These are phyloP conservation scores for Forbesichthys papilliferus DNA, from an alignment of 2,113 vertebrate species.

Conservation along the genomic window DNA sequence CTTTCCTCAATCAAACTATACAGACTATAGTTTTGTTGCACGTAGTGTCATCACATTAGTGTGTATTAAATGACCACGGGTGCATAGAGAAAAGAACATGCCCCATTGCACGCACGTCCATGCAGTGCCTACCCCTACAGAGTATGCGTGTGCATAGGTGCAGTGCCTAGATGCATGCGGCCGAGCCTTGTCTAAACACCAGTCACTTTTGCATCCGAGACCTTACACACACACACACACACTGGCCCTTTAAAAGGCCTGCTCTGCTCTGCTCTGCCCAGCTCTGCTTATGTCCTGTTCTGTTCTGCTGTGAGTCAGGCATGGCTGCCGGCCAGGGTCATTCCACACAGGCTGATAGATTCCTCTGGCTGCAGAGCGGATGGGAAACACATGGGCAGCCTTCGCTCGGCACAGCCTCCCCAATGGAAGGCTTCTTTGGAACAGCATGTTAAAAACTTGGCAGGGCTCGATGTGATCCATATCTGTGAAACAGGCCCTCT, in stretches of 20 bases:
- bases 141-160: no score
- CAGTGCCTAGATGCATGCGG: no score
- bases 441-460: conserved; percentile 49
- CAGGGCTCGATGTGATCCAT: conserved; percentile 39
- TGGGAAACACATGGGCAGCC: conserved; percentile 75
- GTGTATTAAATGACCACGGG: conserved; percentile 26
- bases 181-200: neutral
- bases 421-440: conserved; percentile 47
- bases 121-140: no score
- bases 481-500: conserved; percentile 41
- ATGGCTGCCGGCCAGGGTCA: conserved; percentile 55
- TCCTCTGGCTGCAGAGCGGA: conserved; percentile 63
- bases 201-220: neutral
- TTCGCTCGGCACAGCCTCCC: conserved; percentile 46
- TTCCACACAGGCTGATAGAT: conserved; percentile 54
- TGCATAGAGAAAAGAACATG: no score
- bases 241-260: conserved; percentile 9
- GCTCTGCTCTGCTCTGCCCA: conserved; percentile 9
- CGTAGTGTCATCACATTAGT: no score
- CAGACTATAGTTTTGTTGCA: conserved; percentile 20
- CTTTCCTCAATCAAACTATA: conserved; percentile 48
- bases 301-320: conserved; percentile 32
- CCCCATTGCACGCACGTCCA: neutral
- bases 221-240: neutral
- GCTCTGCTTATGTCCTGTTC: conserved; percentile 16